These are phyloP conservation scores for Unio pictorum DNA, from an alignment of 2,888 invertebrate genomes.

Conservation along the genomic window DNA sequence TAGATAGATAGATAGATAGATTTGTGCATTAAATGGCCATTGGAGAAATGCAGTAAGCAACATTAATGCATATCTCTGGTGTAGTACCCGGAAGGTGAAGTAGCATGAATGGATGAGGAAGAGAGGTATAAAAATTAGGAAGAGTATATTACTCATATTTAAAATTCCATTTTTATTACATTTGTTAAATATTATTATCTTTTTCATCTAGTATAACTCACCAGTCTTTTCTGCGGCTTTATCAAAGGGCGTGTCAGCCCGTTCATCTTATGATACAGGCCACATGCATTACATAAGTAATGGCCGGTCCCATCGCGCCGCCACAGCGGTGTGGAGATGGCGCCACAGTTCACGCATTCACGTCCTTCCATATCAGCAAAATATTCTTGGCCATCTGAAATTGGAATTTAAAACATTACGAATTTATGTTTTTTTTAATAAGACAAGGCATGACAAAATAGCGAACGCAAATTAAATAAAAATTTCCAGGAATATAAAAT, in stretches of 20 bases:
- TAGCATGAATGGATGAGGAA: constrained; percentile 4
- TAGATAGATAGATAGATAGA: no score
- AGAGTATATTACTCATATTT: constrained; percentile 18
- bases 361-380: constrained; percentile 82
- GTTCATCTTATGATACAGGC: constrained; percentile 99
- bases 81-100: not conserved
- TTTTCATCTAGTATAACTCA: constrained; percentile 77
- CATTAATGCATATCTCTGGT: not conserved
- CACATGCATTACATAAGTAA: constrained; percentile 99
- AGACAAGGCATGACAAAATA: no score
- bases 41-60: not conserved
- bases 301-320: constrained; percentile 96
- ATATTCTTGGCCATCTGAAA: constrained; percentile 60
- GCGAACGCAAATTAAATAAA: no score
- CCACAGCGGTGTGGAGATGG: constrained; percentile 97
- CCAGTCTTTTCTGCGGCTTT: constrained; percentile 98
- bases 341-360: constrained; percentile 98
- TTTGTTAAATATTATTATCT: not conserved
- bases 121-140: constrained; percentile 7
- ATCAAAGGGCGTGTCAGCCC: constrained; percentile 97
- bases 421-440: no score
- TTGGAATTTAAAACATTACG: no score
- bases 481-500: no score
- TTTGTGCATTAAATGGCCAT: not conserved
- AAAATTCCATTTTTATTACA: not conserved